Evolutionary conservation across 2,888 invertebrate species (phyloP), one percentile per base, ranked within the genome.

Genomic region (Temnothorax ravouxi): DNA sequence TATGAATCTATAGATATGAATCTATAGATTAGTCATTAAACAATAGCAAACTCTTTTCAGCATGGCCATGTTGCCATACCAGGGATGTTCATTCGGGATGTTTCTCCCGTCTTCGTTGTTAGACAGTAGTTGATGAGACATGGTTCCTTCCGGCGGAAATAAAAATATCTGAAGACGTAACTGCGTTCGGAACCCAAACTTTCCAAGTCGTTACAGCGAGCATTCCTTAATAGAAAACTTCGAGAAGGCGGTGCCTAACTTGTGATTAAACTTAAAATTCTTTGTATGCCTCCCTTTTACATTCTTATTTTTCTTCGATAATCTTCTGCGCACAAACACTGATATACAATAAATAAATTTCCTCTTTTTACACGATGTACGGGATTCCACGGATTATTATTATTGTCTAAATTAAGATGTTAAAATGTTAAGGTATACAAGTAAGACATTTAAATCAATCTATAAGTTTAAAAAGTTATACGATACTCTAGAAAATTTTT

Each of bases 171-270:
- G 41, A 77, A 54, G 41, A 81, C 79, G 81, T 79, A 77, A 76
- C 81, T 64, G 81, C 79, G 79, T 72, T 62, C 77, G 79, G 77
- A 81, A 81, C 29, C 81, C 80, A 52, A 81, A 81, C 62, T 81
- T 81, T 52, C 41, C 81, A 79, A 81, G 81, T 81, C 81, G 81
- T 81, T 81, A 79, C 81, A 64, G 62, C 77, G 62, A 77, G 81
- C 81, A 81, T 81, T 81, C 79, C 79, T 81, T 79, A 81, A 81
- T 81, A 81, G 52, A 62, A 81, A 81, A 81, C 81, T 81, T 81
- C 13, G 38, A 77, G 61, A 56, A 71, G 44, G 44, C 54, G 72
- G 72, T 72, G 59, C 74, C 13, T 59, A 8, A 59, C 47, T 34
- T 80, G 75, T 74, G 79, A 80, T 80, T 74, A 80, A 80, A 80